Conservation (phyloP, 2,797 vertebrate species). For the Xyrichtys novacula region DNA sequence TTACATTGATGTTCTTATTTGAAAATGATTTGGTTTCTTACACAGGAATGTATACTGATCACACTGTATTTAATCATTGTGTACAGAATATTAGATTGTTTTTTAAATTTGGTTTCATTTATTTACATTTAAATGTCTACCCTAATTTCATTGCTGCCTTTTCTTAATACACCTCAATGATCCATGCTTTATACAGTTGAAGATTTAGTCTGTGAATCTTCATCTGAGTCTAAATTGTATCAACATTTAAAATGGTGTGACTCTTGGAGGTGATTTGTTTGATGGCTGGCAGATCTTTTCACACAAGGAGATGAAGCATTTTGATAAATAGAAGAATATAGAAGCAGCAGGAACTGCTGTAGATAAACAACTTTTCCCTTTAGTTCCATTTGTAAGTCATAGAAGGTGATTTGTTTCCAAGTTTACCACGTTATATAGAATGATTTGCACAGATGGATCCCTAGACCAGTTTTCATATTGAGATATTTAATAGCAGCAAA, state of each 20-base stretch:
- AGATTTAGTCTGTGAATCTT: conserved; percentile 51
- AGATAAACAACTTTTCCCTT: conserved; percentile 42
- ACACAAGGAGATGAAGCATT: conserved; percentile 13
- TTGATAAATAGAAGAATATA: conserved; percentile 35
- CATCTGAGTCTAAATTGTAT: conserved; percentile 46
- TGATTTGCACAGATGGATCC: conserved; percentile 30
- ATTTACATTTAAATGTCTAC: conserved; percentile 50
- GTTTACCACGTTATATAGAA: conserved; percentile 23
- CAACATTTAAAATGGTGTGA: conserved; percentile 32
- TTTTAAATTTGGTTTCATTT: conserved; percentile 57
- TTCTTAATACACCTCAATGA: conserved; percentile 17
- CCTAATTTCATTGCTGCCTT: conserved; percentile 31
- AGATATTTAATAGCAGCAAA: too few relatives aligned
- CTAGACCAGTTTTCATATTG: conserved; percentile 22
- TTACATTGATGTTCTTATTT: conserved; percentile 74
- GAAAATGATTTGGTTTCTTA: conserved; percentile 74
- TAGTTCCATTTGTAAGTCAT: conserved; percentile 57
- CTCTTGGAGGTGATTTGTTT: conserved; percentile 30
- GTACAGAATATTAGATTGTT: conserved; percentile 79
- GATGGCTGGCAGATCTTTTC: conserved; percentile 30
- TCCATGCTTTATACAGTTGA: conserved; percentile 36
- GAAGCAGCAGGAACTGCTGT: conserved; percentile 61
- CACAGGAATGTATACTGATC: conserved; percentile 84
- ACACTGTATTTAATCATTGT: conserved; percentile 86
- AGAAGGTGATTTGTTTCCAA: conserved; percentile 43